Percentiles rank a stretch among this genome's conserved stretches.
These are phyloP conservation scores for Otus sunia DNA, from an alignment of 2,113 vertebrate genomes.

Conservation along the genomic window DNA sequence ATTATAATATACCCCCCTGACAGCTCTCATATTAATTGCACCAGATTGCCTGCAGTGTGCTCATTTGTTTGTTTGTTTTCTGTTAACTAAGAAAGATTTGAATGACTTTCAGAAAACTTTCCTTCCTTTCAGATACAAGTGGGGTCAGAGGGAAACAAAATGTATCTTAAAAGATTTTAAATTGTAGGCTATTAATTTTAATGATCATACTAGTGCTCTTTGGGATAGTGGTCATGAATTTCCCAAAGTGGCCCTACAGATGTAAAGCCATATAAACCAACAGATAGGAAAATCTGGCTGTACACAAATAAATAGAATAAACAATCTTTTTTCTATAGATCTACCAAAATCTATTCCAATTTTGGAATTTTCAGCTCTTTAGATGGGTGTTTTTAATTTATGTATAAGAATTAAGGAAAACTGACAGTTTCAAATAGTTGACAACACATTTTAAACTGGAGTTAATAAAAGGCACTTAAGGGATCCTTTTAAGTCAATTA, in stretches of 20 bases:
- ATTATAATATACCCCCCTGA: slow-evolving; percentile 31
- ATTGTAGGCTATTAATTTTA: not conserved
- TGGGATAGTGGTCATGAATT: not conserved
- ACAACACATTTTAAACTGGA: not conserved
- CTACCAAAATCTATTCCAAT: not conserved
- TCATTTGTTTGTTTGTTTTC: slow-evolving; percentile 29
- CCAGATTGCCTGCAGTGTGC: slow-evolving; percentile 38
- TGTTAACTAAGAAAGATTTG: slow-evolving; percentile 13
- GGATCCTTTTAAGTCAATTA: not conserved
- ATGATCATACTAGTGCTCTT: not conserved
- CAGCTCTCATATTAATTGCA: slow-evolving; percentile 62
- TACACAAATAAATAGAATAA: not conserved
- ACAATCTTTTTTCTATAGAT: not conserved
- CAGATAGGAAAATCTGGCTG: not conserved
- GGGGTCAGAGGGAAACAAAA: not conserved
- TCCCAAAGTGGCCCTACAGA: not conserved
- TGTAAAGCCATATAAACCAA: not conserved
- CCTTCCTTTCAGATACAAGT: not conserved
- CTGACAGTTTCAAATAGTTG: not conserved
- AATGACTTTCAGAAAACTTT: slow-evolving; percentile 42
- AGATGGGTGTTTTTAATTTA: not conserved
- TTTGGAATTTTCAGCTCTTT: not conserved
- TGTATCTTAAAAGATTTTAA: not conserved
- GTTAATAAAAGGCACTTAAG: not conserved
- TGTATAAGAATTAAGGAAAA: not conserved